phyloP scores from a whole-genome alignment of 2,888 invertebrate species.

The Spicauda simplicius region DNA sequence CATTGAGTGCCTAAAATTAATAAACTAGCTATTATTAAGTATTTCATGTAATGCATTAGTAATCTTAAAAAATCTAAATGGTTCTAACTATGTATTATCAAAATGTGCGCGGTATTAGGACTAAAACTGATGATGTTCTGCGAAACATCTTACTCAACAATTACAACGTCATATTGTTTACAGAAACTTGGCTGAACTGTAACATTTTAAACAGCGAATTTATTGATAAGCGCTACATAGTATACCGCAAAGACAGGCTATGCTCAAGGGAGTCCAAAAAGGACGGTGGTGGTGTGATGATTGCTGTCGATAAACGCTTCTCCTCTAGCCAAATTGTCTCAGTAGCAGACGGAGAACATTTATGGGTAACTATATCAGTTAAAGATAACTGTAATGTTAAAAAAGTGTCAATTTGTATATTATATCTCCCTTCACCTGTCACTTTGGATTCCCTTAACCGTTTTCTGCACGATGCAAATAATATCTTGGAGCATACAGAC shows the following conservation, averaged over 20 bases:
- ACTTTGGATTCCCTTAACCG: too few relatives aligned
- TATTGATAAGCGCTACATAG: constrained; percentile 40
- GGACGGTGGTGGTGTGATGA: too few relatives aligned
- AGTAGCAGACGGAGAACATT: too few relatives aligned
- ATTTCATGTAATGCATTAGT: neutral
- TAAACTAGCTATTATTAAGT: constrained; percentile 11
- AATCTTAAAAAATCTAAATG: constrained; percentile 18
- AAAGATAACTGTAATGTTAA: too few relatives aligned
- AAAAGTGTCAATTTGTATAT: too few relatives aligned
- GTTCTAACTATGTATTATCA: constrained; percentile 38
- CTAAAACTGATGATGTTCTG: constrained; percentile 39
- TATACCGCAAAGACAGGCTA: constrained; percentile 42
- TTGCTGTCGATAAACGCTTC: too few relatives aligned
- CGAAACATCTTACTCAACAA: constrained; percentile 35
- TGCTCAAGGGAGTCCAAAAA: neutral
- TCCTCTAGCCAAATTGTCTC: too few relatives aligned
- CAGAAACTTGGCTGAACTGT: constrained; percentile 44
- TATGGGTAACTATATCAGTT: too few relatives aligned
- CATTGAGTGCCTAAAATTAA: constrained; percentile 20
- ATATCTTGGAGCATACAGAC: too few relatives aligned
- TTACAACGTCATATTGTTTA: constrained; percentile 41
- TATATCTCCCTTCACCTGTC: too few relatives aligned
- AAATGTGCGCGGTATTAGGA: constrained; percentile 41
- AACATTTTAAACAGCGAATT: constrained; percentile 39
- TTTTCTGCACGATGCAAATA: too few relatives aligned